Base-by-base conservation (phyloP, 2,113 vertebrate species). In the Scomber japonicus region DNA sequence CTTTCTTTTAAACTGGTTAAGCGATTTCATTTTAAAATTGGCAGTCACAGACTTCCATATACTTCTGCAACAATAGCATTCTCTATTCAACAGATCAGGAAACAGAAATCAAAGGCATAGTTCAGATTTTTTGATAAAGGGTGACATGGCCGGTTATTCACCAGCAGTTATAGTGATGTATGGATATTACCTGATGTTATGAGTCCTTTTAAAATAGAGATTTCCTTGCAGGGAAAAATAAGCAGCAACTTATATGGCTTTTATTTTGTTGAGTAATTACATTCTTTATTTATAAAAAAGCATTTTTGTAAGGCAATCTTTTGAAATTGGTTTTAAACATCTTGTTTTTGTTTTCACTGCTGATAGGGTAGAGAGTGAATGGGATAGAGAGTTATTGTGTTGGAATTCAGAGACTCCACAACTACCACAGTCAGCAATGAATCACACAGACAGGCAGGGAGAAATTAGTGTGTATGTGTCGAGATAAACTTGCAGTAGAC, bases 381-480 rank as follows among this genome's bases (percentile, higher is more conserved):
- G n/a, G 63, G 14, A 65, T 51, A 17, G 31, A 54, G 21, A 35
- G 61, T 24, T 21, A 45, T 40, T 9, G 57, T 71, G 60, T 49
- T 79, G 59, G 75, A 84, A 81, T 84, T 53, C 51, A 48, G 55
- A 78, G 71, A 62, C 78, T 71, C 62, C 31, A 19, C 51, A 44
- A 17, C 61, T 40, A 80, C 68, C 48, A 17, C 71, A 57, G 48
- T 75, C 63, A 61, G 69, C 49, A 54, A 72, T 70, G 53, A 61
- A 72, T 83, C 83, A 80, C 51, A 46, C 50, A 35, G 15, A 49
- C 31, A 31, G 30, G 21, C n/a, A 30, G 55, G 4, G 11, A 76
- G 60, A 72, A 35, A 71, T 35, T 40, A 40, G 35, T 7, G 9
- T 40, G 35, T 12, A 27, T 21, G 45, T 53, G 31, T 48, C 27